Base-by-base conservation (phyloP, 2,888 invertebrate genomes). In the Polia nebulosa region DNA sequence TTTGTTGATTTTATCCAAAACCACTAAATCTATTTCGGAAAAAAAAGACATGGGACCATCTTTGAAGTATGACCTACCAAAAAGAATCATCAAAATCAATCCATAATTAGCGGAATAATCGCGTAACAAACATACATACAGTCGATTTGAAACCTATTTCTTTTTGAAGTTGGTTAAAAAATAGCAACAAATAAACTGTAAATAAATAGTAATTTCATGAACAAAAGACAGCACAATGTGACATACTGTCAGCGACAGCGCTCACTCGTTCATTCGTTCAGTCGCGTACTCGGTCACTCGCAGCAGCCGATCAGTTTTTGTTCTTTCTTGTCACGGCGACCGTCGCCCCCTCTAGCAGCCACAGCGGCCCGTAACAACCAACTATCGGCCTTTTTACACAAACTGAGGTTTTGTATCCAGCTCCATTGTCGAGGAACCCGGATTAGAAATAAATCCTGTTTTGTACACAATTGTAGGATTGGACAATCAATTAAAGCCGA, bases 351-450 rank as follows among this genome's bases (percentile, higher is more conserved):
- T 44, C 51, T 25, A 25, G 53, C 44, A 62, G 66, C 41, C 36
- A 32, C 15, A 7, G 44, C 44, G 55, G 7, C 47, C 68, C 53
- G 15, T 63, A 32, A 15, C 47, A 61, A 53, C 41, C 65, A 39
- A 64, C 72, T 69, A 51, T 63, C 51, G 61, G 58, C 41, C 53
- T 69, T 69, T 76, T 66, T 69, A 81, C 56, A 62, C 47, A 39
- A 53, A 53, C 55, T 59, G 44, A 56, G 65, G 66, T 72, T 72
- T 74, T 52, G 74, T 52, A 32, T 29, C 39, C 29, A 53, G 56
- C 55, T 67, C 51, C 55, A 68, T 45, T 69, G 62, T 55, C 22
- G 51, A 34, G 47, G 45, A 45, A 66, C 9, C 47, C 29, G 62
- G 52, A 68, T 63, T 78, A 41, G 13, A 67, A 78, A 76, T 52